Evolutionary conservation across 2,888 invertebrate species (phyloP).

Genomic region (Pachymerium ferrugineum): DNA sequence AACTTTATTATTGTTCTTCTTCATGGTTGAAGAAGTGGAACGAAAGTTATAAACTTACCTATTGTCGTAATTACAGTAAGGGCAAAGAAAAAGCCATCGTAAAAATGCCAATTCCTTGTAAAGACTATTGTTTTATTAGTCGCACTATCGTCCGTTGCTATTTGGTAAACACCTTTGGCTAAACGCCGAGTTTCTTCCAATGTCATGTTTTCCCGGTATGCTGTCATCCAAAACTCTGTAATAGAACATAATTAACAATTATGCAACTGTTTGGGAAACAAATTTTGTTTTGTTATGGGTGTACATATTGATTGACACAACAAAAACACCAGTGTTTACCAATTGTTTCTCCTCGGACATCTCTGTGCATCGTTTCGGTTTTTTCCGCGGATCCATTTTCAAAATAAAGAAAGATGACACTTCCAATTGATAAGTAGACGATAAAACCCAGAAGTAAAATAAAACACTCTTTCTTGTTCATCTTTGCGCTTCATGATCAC

Average conservation of each 20-base stretch:
- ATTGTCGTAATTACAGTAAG: conserved; percentile 88
- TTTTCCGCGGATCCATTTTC: conserved; percentile 48
- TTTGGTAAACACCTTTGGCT: neutral
- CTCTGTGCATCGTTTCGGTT: neutral
- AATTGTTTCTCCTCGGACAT: neutral
- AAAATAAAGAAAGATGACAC: conserved; percentile 76
- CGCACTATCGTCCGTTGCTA: neutral
- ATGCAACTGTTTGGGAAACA: neutral
- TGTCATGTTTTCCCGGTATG: neutral
- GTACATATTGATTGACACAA: too few relatives aligned
- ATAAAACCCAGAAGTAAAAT: conserved; percentile 68
- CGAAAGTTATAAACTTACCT: conserved; percentile 54
- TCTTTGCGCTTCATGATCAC: conserved; percentile 30
- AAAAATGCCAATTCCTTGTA: conserved; percentile 68
- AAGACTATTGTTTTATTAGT: neutral
- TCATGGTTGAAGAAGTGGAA: neutral
- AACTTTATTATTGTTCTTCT: neutral
- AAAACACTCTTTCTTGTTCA: conserved; percentile 61
- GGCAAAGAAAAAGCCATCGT: conserved; percentile 84
- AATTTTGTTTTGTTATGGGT: neutral
- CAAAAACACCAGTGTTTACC: too few relatives aligned
- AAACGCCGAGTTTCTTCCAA: neutral
- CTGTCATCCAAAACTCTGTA: neutral
- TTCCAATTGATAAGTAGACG: conserved; percentile 71
- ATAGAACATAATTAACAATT: neutral